These are phyloP conservation scores for Halcyon badia DNA, from an alignment of 2,797 vertebrate genomes.

Conservation along the genomic window DNA sequence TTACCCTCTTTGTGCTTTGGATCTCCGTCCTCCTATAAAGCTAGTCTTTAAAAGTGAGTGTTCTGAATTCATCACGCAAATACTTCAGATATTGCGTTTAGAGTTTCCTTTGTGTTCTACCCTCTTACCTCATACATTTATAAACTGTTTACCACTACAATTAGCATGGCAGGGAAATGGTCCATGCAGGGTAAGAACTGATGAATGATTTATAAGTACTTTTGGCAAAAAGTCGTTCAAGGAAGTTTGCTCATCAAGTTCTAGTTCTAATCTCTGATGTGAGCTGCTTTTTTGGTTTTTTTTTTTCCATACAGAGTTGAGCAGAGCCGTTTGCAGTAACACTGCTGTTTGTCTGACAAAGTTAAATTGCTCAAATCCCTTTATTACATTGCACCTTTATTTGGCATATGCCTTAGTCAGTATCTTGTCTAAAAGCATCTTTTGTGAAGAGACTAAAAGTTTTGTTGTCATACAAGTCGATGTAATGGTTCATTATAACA, in stretches of 20 bases:
- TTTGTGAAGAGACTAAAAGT: conserved; percentile 23
- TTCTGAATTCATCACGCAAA: neutral
- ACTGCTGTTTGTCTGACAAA: neutral
- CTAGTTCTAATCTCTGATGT: neutral
- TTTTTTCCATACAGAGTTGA: neutral
- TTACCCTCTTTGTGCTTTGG: neutral
- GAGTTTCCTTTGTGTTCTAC: neutral
- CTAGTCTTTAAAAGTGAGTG: neutral
- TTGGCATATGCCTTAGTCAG: neutral
- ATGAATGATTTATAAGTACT: conserved; percentile 37
- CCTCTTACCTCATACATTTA: neutral
- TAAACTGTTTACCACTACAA: neutral
- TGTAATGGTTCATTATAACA: conserved; percentile 10
- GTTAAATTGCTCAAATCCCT: conserved; percentile 2
- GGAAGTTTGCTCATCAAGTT: neutral
- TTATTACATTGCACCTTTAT: conserved; percentile 5
- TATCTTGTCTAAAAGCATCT: conserved; percentile 32
- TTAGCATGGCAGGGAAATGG: neutral
- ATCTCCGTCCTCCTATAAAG: neutral
- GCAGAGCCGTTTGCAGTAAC: neutral
- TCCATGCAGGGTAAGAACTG: neutral
- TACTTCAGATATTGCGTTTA: neutral
- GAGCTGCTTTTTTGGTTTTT: neutral
- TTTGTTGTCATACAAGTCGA: neutral
- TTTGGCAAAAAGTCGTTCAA: neutral